Evolutionary conservation across 2,888 invertebrate species (phyloP), one percentile per base, ranked within the genome.

Genomic region (Brachycybe producta): DNA sequence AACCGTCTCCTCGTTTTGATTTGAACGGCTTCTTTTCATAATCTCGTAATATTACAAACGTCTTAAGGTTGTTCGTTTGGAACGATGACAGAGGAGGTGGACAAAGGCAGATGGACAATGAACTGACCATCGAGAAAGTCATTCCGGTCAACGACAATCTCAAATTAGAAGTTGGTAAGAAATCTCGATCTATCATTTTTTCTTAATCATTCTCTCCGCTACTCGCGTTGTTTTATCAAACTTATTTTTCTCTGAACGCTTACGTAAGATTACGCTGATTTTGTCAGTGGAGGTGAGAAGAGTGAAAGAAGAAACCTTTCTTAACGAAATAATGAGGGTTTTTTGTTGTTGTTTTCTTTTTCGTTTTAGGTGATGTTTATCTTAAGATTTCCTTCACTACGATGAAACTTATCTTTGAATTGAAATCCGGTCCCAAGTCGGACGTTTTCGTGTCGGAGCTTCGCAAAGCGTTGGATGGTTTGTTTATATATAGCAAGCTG

Each of bases 91-190:
- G n/a, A n/a, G n/a, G n/a, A n/a, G n/a, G n/a, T n/a, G n/a, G n/a
- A n/a, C n/a, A n/a, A n/a, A n/a, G n/a, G n/a, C n/a, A 49, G 35
- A 19, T 23, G 30, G 32, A 17, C 48, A n/a, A n/a, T n/a, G n/a
- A n/a, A n/a, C n/a, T n/a, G n/a, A n/a, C n/a, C n/a, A 76, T 87
- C 60, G 85, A 86, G 68, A 78, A 79, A 66, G 79, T 83, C 46
- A 75, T 87, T 61, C 83, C 87, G 24, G 76, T 88, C 51, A 82
- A 86, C 69, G 76, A 77, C 60, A 76, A 77, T 61, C 86, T 88
- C 66, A 78, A 79, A 65, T 82, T 84, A 70, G 77, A 79, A 64
- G 77, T 80, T 61, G 79, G 79, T 71, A 73, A 72, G 56, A 13
- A n/a, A n/a, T n/a, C n/a, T n/a, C n/a, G n/a, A 15, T 2, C 21